Evolutionary conservation across 2,888 invertebrate genomes (phyloP).

Genomic region (Bembecia ichneumoniformis): DNA sequence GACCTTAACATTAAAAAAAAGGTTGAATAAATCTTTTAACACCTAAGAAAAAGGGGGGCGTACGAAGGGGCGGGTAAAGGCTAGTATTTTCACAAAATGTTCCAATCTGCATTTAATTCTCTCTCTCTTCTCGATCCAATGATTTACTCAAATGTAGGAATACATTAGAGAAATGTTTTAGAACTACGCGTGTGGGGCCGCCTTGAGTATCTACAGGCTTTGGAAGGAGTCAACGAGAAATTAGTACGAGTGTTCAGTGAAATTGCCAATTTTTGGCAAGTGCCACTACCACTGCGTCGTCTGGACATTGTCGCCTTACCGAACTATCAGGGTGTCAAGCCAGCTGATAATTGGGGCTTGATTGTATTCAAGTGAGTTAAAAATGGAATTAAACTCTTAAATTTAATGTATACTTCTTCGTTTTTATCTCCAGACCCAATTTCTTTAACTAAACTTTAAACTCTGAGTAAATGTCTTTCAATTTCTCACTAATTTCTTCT

Average conservation of each 20-base stretch:
- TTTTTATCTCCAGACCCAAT: neutral
- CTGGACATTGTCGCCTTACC: constrained; percentile 83
- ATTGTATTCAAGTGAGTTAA: constrained; percentile 80
- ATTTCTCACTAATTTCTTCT: too few relatives aligned
- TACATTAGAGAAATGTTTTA: constrained; percentile 11
- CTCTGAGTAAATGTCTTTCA: too few relatives aligned
- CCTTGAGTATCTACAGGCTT: constrained; percentile 71
- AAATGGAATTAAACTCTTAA: neutral
- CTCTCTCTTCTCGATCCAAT: too few relatives aligned
- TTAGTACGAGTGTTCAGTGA: constrained; percentile 70
- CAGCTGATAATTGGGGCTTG: constrained; percentile 85
- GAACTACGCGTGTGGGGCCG: constrained; percentile 76
- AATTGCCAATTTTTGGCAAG: constrained; percentile 75
- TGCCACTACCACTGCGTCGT: constrained; percentile 76
- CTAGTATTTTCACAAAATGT: too few relatives aligned
- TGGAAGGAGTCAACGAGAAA: constrained; percentile 74
- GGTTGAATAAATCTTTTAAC: too few relatives aligned
- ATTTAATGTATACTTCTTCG: neutral
- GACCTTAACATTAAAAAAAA: too few relatives aligned
- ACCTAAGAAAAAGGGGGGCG: too few relatives aligned
- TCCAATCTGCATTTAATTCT: too few relatives aligned
- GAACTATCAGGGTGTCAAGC: constrained; percentile 77
- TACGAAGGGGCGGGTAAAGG: too few relatives aligned
- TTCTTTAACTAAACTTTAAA: neutral
- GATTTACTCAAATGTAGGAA: too few relatives aligned